Base-by-base conservation (phyloP, 2,113 vertebrate species). In the Columba janthina region DNA sequence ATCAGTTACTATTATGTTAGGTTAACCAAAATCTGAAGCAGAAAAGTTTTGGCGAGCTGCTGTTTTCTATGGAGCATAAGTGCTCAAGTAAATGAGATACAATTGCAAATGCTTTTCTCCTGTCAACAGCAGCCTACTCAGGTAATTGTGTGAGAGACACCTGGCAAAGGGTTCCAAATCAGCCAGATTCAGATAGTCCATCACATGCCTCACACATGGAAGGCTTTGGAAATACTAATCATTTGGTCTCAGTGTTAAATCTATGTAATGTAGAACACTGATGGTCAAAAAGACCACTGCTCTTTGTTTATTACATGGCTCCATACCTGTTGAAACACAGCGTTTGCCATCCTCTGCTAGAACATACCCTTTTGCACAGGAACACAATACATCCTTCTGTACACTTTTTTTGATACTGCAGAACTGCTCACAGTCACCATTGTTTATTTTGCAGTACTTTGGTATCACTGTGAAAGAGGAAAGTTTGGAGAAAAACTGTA, bases 361-460 rank as follows among this genome's bases (percentile, higher is more conserved):
- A 66, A n/a, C 75, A n/a, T 99, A 99, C 2, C 99, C 98, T 1
- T 88, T 94, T 9, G 98, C 98, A 8, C 99, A 99, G 21, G 97
- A 98, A 57, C 99, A 99, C 13, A 85, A 3, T 1, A 98, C 95
- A 4, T 51, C 88, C 9, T 96, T 98, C 32, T 31, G 88, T 9
- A 8, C 46, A 3, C 62, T 70, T 44, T 44, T 28, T 12, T 77
- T 77, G 54, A 98, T 86, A 0, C 29, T 89, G 96, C 99, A 99
- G 98, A 98, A 99, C 46, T 99, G 99, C 14, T 99, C 96, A 15
- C 99, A 99, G 50, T 97, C 98, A 3, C 99, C 99, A 1, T 99
- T 99, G 65, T 98, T 96, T 91, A 98, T 94, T 65, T 98, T 98
- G 93, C 99, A 99, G 83, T 98, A 97, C 69, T 98, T 96, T 11